Percentiles rank a stretch among this genome's conserved stretches.
phyloP scores from a whole-genome alignment of 2,113 vertebrate genomes.

The Acanthochromis polyacanthus region DNA sequence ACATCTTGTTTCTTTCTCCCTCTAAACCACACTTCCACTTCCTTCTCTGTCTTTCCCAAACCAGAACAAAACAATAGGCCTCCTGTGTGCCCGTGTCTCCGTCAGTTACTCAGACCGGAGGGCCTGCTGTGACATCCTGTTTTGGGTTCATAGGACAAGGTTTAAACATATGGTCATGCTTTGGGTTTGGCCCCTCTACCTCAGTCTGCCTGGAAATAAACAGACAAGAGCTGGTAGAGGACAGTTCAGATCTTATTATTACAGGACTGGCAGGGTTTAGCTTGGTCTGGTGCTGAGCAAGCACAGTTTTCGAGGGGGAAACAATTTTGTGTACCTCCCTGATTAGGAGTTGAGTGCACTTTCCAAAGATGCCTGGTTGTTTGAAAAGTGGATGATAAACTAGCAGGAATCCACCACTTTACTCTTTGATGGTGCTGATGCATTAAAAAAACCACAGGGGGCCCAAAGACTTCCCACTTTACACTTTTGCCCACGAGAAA shows the following conservation, averaged over 20 bases:
- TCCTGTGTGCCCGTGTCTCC: slow-evolving; percentile 62
- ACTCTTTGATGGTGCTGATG: slow-evolving; percentile 72
- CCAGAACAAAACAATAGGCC: slow-evolving; percentile 68
- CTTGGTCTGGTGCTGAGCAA: slow-evolving; percentile 34
- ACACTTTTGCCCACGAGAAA: slow-evolving; percentile 47
- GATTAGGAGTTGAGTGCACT: slow-evolving; percentile 37
- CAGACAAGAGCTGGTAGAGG: slow-evolving; percentile 69
- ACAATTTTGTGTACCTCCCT: slow-evolving; percentile 36
- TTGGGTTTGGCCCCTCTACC: slow-evolving; percentile 58
- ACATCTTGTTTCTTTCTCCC: slow-evolving; percentile 29
- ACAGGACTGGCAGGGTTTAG: slow-evolving; percentile 27
- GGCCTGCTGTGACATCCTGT: slow-evolving; percentile 84
- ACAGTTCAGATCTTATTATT: slow-evolving; percentile 46
- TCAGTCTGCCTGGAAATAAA: slow-evolving; percentile 63
- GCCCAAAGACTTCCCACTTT: slow-evolving; percentile 23
- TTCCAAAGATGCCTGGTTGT: slow-evolving; percentile 17
- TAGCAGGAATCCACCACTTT: slow-evolving; percentile 51
- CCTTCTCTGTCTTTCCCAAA: slow-evolving; percentile 44
- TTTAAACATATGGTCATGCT: slow-evolving; percentile 79
- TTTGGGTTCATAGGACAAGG: slow-evolving; percentile 76
- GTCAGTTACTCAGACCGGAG: slow-evolving; percentile 62
- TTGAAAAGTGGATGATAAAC: slow-evolving; percentile 56
- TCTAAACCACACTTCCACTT: slow-evolving; percentile 31
- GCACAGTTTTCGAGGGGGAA: slow-evolving; percentile 20
- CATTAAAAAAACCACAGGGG: slow-evolving; percentile 52